Evolutionary conservation across 1,140 invertebrate genomes (phyloP).

Genomic region (Dendroctonus valens): DNA sequence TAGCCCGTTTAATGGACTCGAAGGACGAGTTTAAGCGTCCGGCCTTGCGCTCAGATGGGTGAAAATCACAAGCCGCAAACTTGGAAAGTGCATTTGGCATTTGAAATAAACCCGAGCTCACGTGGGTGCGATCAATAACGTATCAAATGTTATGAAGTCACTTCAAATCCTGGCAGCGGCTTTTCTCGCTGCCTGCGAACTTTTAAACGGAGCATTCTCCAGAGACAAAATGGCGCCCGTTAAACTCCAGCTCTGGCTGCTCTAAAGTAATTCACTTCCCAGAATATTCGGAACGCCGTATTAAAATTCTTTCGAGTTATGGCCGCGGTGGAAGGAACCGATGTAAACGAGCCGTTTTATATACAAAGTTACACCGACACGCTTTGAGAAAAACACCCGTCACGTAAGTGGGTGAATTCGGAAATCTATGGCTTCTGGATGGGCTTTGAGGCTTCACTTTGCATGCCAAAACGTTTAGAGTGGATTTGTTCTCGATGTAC

Average conservation of each 20-base stretch:
- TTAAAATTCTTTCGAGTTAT: conserved; percentile 32
- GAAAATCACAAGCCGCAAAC: no score
- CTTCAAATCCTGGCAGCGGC: conserved; percentile 23
- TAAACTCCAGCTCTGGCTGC: not conserved
- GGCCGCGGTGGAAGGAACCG: conserved; percentile 23
- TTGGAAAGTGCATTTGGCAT: not conserved
- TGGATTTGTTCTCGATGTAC: no score
- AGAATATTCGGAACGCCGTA: conserved; percentile 29
- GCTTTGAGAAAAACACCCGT: conserved; percentile 9
- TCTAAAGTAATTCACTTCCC: conserved; percentile 22
- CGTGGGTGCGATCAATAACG: conserved; percentile 17
- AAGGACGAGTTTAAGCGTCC: no score
- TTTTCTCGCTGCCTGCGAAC: conserved; percentile 21
- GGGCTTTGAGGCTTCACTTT: no score
- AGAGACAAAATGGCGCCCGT: conserved; percentile 26
- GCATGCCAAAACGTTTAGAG: no score
- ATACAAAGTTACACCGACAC: conserved; percentile 23
- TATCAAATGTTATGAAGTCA: conserved; percentile 30
- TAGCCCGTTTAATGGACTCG: no score
- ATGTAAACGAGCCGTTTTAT: conserved; percentile 35
- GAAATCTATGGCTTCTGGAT: no score
- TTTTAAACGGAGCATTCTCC: conserved; percentile 29
- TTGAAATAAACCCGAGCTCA: conserved; percentile 5
- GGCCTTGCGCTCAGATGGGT: no score
- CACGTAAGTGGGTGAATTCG: no score